phyloP scores from a whole-genome alignment of 2,113 vertebrate genomes.

The Beaufortia kweichowensis region DNA sequence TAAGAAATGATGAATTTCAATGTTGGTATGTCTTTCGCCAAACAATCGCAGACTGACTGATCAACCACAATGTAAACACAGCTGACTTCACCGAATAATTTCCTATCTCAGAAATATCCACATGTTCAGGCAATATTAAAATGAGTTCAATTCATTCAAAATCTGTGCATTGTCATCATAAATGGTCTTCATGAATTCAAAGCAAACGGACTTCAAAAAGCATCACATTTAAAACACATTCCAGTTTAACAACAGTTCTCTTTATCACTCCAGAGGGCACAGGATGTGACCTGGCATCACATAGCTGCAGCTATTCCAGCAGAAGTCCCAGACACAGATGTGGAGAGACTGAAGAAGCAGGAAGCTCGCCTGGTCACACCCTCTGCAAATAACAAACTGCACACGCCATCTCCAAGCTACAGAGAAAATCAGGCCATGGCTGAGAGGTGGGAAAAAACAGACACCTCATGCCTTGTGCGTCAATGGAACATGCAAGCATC shows the following conservation, averaged over 20 bases:
- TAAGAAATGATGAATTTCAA: slow-evolving; percentile 56
- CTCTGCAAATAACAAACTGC: slow-evolving; percentile 74
- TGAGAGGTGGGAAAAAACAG: slow-evolving; percentile 47
- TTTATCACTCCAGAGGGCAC: slow-evolving; percentile 30
- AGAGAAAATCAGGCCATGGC: slow-evolving; percentile 35
- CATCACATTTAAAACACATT: background rate
- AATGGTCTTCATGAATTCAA: background rate
- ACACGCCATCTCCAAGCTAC: slow-evolving; percentile 64
- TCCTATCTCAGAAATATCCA: background rate
- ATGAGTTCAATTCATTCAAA: background rate
- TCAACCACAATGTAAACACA: slow-evolving; percentile 65
- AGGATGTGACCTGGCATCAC: slow-evolving; percentile 27
- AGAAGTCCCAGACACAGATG: slow-evolving; percentile 48
- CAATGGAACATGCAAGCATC: slow-evolving; percentile 6
- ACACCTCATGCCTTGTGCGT: slow-evolving; percentile 2
- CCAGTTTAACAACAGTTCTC: background rate
- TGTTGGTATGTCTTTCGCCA: slow-evolving; percentile 57
- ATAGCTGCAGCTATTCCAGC: slow-evolving; percentile 1
- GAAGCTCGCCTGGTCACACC: slow-evolving; percentile 71
- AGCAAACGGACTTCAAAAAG: slow-evolving; percentile 10
- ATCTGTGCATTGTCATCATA: background rate
- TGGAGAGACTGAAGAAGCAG: slow-evolving; percentile 58
- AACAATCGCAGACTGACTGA: slow-evolving; percentile 29
- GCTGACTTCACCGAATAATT: slow-evolving; percentile 60
- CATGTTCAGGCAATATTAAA: background rate